A percentile compares a stretch with the other conserved stretches of the same genome.
phyloP scores from a whole-genome alignment of 1,140 invertebrate genomes.

The Bombus soroeensis region DNA sequence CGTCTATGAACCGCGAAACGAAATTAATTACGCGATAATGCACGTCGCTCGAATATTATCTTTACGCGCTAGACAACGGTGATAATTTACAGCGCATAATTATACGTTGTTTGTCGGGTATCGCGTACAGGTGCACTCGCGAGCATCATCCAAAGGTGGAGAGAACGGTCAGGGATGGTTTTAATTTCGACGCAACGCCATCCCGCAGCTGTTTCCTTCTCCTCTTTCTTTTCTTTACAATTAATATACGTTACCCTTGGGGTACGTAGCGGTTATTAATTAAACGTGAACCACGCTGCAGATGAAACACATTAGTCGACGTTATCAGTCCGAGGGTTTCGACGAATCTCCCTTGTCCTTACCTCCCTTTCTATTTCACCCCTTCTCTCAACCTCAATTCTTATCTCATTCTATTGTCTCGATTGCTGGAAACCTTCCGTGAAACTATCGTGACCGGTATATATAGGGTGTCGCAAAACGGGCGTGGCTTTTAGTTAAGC shows the following conservation, averaged over 20 bases:
- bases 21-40: constrained; percentile 12
- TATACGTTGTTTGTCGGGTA: neutral
- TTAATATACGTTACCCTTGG: constrained; percentile 65
- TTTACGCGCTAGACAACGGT: neutral
- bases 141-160: neutral
- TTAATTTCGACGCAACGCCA: constrained; percentile 15
- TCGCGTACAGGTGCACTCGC: neutral
- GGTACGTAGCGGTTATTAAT: constrained; percentile 72
- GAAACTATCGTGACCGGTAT: too few relatives aligned
- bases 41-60: constrained; percentile 3
- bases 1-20: neutral
- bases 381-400: neutral
- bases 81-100: constrained; percentile 18
- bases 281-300: constrained; percentile 62
- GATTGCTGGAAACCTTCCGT: constrained; percentile 17
- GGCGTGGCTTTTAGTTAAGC: too few relatives aligned
- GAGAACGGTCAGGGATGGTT: neutral
- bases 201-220: neutral
- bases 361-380: too few relatives aligned
- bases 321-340: constrained; percentile 39
- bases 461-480: too few relatives aligned
- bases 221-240: constrained; percentile 48
- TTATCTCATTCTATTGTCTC: constrained; percentile 39
- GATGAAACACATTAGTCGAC: constrained; percentile 16
- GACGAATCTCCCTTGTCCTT: neutral